Evolutionary conservation across 2,113 vertebrate genomes (phyloP), one percentile per base, ranked within the genome.

Genomic region (Lepidothrix coronata): DNA sequence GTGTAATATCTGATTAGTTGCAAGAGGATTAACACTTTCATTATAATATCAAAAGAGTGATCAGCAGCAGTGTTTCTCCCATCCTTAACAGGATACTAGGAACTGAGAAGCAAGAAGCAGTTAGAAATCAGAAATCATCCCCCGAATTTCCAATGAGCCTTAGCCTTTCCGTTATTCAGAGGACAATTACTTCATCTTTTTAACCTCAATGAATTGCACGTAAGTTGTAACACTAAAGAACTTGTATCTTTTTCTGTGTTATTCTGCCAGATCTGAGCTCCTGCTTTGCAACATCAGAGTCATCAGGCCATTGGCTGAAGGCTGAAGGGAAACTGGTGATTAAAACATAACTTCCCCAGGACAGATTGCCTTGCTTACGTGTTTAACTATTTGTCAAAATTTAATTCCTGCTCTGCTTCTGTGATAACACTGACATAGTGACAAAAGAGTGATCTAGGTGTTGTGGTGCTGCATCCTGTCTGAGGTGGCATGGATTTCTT

Each of bases 1-100:
- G 51, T 93, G 71, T 77, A 91, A 51, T 76, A 89, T 94, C 65
- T 94, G 79, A 67, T 93, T 91, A 61, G 63, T 93, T 97, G 79
- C 78, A 75, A 91, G 44, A 79, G 57, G 94, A 95, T 93, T 79
- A 95, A 93, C 46, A 77, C 92, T 93, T 95, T 75, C 73, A 75
- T 95, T 96, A 87, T 81, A 6, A 67, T 95, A 84, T 96, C 23
- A 62, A 76, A 85, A 46, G 43, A 46, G 14, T 49, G 85, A 84
- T 48, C 44, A 85, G 70, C 54, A 88, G 39, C 49, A 63, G 33
- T 62, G 44, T 88, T 90, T 95, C 48, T 83, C 14, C 51, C 71
- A 22, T 63, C 68, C 15, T 90, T 89, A 43, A 76, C 24, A 70
- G 35, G 57, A 58, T 57, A 65, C 35, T 14, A 67, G 74, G 27